Evolutionary conservation across 2,888 invertebrate species (phyloP), one percentile per base, ranked within the genome.

Genomic region (Cacoxenus indagator): DNA sequence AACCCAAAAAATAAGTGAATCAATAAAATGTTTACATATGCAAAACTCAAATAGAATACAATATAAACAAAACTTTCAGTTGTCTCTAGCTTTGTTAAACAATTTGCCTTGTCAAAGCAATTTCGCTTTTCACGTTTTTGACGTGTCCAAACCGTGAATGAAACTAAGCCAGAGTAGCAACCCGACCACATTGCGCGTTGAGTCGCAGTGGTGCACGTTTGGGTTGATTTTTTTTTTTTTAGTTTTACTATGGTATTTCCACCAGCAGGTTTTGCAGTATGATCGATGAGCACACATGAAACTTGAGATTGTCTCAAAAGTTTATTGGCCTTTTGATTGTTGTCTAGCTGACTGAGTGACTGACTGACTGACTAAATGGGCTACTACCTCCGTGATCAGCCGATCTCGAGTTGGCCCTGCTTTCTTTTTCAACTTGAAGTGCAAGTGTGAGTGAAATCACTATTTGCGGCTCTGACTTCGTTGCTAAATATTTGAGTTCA

Each of bases 351-450:
- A 72, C 68, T 72, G 68, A 59, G 51, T 67, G 8, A 64, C n/a
- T 64, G 64, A 64, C 45, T 62, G 67, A 62, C 4, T 66, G 67
- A 67, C n/a, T 67, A 62, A 69, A 75, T 73, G 68, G 67, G 51
- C 67, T 65, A 68, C 67, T 73, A 71, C 72, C 14, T 24, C 69
- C 70, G 37, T 70, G 68, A 65, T 17, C 19, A 29, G n/a, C n/a
- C 64, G 2, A 8, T 37, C 9, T 37, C 37, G 37, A 8, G 37
- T 14, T 14, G 37, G 37, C 5, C 37, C 37, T 37, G 37, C 37
- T 37, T 37, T 11, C 37, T 11, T 37, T 11, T 37, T 37, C 37
- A 37, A 37, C 14, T 8, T 37, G 37, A 37, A 8, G 37, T 37
- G 8, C 14, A 14, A 4, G 9, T 37, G 8, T 37, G 14, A 37